Evolutionary conservation across 2,888 invertebrate genomes (phyloP).

Genomic region (Brenthis daphne): DNA sequence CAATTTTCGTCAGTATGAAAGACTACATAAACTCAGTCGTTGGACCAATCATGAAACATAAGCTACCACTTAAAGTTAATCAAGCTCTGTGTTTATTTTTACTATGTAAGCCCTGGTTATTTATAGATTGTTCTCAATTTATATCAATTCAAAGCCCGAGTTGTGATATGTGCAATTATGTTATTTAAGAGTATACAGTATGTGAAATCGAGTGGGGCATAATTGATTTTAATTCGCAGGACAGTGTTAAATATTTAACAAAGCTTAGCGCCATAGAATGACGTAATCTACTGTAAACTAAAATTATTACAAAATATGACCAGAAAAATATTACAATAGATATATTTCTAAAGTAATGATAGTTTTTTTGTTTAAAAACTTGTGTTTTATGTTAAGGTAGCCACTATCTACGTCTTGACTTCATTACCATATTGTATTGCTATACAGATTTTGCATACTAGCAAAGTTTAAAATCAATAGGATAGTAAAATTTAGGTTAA

Average conservation of each 20-base stretch:
- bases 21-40: slow-evolving; percentile 23
- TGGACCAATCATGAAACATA: slow-evolving; percentile 37
- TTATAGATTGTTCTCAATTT: slow-evolving; percentile 73
- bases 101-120: slow-evolving; percentile 50
- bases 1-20: slow-evolving; percentile 1
- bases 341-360: too few relatives aligned
- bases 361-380: too few relatives aligned
- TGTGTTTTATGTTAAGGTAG: too few relatives aligned
- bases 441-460: too few relatives aligned
- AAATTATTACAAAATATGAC: too few relatives aligned
- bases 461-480: too few relatives aligned
- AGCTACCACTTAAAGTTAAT: slow-evolving; percentile 38
- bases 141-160: slow-evolving; percentile 70
- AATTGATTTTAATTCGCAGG: slow-evolving; percentile 61
- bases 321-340: too few relatives aligned
- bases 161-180: slow-evolving; percentile 70
- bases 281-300: too few relatives aligned
- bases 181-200: slow-evolving; percentile 62
- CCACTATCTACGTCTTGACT: too few relatives aligned
- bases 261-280: not conserved
- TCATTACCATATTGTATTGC: too few relatives aligned
- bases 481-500: too few relatives aligned
- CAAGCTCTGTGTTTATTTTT: slow-evolving; percentile 36
- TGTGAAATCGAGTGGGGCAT: slow-evolving; percentile 64
- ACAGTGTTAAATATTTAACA: slow-evolving; percentile 46